These are phyloP conservation scores for Apodemia mormo DNA, from an alignment of 2,888 invertebrate species.

Conservation along the genomic window DNA sequence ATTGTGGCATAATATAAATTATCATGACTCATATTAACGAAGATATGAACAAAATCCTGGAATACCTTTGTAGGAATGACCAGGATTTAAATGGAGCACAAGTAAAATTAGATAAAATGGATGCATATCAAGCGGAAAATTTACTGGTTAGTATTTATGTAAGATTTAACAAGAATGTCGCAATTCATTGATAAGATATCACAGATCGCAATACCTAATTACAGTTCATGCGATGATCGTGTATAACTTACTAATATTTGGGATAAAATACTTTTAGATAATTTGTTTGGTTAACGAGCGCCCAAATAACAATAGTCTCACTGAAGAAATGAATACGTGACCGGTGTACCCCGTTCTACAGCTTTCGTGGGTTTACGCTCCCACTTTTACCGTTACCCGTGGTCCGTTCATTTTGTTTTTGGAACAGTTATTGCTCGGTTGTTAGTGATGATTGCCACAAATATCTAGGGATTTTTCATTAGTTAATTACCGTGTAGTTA, in stretches of 20 bases:
- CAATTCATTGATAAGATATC: constrained; percentile 58
- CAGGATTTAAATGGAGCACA: constrained; percentile 51
- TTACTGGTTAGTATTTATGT: constrained; percentile 62
- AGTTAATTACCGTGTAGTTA: constrained; percentile 52
- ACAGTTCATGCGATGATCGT: not conserved
- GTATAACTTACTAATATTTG: not conserved
- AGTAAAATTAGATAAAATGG: constrained; percentile 61
- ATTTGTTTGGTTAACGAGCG: not conserved
- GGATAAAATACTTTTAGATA: not conserved
- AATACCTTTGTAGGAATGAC: constrained; percentile 64
- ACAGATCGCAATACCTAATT: constrained; percentile 23
- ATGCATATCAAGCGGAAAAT: constrained; percentile 61
- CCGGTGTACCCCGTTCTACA: constrained; percentile 64
- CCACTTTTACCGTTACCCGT: constrained; percentile 76
- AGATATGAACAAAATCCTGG: constrained; percentile 69
- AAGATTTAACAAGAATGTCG: constrained; percentile 40
- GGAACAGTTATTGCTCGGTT: constrained; percentile 62
- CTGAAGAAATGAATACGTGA: constrained; percentile 60
- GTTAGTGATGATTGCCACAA: constrained; percentile 47
- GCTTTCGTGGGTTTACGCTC: constrained; percentile 73
- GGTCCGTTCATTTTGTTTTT: constrained; percentile 70
- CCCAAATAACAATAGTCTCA: not conserved
- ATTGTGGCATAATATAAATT: constrained; percentile 43
- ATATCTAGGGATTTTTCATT: constrained; percentile 42
- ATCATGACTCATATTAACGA: constrained; percentile 66